phyloP scores from a whole-genome alignment of 2,113 vertebrate genomes.

The Chlamydotis undulata region DNA sequence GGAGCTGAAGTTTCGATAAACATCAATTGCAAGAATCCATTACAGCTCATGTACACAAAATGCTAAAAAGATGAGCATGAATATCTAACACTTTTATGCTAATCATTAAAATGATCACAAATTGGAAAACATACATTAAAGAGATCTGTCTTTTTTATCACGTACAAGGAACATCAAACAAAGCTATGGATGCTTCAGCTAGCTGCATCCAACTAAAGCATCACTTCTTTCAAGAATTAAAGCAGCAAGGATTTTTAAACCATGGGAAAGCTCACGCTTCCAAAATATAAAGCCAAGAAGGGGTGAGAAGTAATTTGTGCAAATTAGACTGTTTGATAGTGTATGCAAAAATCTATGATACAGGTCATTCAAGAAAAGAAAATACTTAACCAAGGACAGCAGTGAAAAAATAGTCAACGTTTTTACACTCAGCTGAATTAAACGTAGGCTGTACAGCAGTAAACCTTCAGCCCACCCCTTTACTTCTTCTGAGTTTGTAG shows the following conservation, averaged over 20 bases:
- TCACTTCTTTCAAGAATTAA: not conserved
- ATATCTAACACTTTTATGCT: not conserved
- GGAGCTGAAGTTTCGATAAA: not conserved
- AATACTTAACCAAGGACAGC: not conserved
- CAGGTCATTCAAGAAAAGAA: not conserved
- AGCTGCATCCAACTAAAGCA: not conserved
- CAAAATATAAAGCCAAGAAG: not conserved
- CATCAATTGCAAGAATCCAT: not conserved
- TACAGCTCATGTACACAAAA: not conserved
- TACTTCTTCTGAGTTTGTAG: not conserved
- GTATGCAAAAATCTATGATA: not conserved
- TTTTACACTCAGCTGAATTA: not conserved
- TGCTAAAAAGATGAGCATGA: not conserved
- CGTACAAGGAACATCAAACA: not conserved
- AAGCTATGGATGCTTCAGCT: not conserved
- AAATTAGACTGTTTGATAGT: not conserved
- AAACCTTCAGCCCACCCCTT: rapidly evolving
- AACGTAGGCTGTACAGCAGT: not conserved
- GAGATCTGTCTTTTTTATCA: not conserved
- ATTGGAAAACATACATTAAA: not conserved
- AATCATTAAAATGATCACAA: not conserved
- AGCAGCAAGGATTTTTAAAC: not conserved
- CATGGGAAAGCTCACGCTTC: not conserved
- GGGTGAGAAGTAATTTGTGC: not conserved
- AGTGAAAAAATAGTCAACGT: not conserved